phyloP scores from a whole-genome alignment of 2,113 vertebrate species.

The Cnemophilus loriae region DNA sequence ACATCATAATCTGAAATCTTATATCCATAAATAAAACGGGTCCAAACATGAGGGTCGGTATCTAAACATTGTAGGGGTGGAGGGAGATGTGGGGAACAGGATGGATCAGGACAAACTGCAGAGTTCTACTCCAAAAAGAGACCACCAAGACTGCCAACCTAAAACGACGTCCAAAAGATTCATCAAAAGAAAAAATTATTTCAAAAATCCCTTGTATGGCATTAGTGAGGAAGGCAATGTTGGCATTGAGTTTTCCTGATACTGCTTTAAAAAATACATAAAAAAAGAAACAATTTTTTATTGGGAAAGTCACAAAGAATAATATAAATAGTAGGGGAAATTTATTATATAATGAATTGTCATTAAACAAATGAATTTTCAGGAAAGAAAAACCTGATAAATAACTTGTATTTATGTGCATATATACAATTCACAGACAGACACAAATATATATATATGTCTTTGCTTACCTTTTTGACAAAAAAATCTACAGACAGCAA shows the following conservation, averaged over 20 bases:
- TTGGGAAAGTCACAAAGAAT: neutral
- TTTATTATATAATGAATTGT: neutral
- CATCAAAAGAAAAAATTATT: neutral
- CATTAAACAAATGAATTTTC: neutral
- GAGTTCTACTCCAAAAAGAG: neutral
- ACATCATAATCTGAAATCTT: neutral
- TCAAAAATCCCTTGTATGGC: neutral
- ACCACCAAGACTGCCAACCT: neutral
- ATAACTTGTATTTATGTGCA: neutral
- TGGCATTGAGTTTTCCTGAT: neutral
- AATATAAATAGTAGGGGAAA: neutral
- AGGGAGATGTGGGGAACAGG: neutral
- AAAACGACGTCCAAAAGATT: neutral
- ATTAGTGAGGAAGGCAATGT: neutral
- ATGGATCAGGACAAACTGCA: neutral
- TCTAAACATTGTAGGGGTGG: neutral
- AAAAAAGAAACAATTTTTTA: neutral
- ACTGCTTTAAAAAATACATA: neutral
- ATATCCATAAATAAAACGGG: neutral
- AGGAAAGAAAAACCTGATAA: neutral
- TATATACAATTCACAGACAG: neutral
- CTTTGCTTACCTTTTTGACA: neutral
- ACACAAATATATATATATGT: neutral
- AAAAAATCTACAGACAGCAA: neutral
- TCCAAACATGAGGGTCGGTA: neutral